A percentile compares a stretch with the other conserved stretches of the same genome.
Conservation (phyloP, 2,797 vertebrate genomes). For the Karalla daura region DNA sequence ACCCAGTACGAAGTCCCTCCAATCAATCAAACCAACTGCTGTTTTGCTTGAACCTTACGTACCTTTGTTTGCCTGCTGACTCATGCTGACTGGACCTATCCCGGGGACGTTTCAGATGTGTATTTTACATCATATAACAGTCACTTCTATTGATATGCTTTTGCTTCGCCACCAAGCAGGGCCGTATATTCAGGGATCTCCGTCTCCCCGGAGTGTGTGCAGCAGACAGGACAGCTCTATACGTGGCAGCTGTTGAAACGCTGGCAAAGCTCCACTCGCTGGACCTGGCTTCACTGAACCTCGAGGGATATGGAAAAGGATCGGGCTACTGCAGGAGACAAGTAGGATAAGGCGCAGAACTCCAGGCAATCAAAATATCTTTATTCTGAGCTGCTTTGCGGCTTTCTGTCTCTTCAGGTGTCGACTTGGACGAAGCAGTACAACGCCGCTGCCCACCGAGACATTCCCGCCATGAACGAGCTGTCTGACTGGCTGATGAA, state of each 20-base stretch:
- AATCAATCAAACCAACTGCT: not conserved
- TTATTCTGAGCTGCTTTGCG: too few relatives aligned
- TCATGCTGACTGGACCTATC: too few relatives aligned
- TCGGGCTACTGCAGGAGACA: constrained; percentile 92
- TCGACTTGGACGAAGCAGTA: constrained; percentile 96
- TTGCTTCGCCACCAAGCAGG: constrained; percentile 76
- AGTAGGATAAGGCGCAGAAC: constrained; percentile 70
- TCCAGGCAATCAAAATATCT: not conserved
- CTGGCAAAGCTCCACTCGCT: constrained; percentile 90
- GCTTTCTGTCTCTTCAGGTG: constrained; percentile 81
- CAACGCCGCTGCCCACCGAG: constrained; percentile 84
- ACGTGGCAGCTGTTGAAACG: constrained; percentile 87
- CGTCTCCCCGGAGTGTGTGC: constrained; percentile 84
- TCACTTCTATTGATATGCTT: not conserved
- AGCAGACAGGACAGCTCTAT: constrained; percentile 89
- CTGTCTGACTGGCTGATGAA: constrained; percentile 89
- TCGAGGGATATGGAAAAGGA: constrained; percentile 88
- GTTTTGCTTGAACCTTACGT: constrained; percentile 3
- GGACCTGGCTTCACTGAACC: constrained; percentile 79
- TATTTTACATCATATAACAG: not conserved
- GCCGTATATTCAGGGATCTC: constrained; percentile 90
- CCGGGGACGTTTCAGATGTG: not conserved
- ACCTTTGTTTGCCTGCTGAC: too few relatives aligned
- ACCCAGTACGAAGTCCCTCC: not conserved
- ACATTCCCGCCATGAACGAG: constrained; percentile 88